phyloP scores from a whole-genome alignment of 2,797 vertebrate species.

The Pitangus sulphuratus region DNA sequence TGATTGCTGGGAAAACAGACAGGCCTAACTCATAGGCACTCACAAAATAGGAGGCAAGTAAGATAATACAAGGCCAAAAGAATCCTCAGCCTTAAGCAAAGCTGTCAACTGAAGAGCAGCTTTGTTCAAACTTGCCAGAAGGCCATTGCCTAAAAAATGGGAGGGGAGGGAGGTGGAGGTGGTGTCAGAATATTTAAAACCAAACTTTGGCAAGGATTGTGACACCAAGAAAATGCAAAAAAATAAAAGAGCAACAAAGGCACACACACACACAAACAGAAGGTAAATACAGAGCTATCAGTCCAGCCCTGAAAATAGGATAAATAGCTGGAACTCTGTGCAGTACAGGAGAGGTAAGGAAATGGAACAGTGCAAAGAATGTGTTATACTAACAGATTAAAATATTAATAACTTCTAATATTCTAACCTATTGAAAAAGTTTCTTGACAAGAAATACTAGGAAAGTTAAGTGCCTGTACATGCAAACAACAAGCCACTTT shows the following conservation, averaged over 20 bases:
- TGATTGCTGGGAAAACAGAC: constrained; percentile 79
- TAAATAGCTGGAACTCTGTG: neutral
- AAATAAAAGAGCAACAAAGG: neutral
- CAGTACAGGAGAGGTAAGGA: neutral
- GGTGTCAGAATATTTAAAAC: neutral
- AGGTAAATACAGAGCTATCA: neutral
- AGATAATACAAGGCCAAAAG: neutral
- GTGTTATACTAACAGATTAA: neutral
- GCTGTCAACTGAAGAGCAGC: neutral
- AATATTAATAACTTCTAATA: neutral
- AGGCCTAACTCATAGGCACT: neutral
- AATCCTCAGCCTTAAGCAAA: neutral
- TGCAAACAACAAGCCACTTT: neutral
- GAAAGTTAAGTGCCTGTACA: neutral
- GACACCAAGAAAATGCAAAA: neutral
- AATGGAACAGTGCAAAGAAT: neutral
- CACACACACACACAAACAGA: neutral
- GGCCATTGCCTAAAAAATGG: neutral
- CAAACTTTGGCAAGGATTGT: neutral
- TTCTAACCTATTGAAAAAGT: neutral
- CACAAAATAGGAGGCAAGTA: neutral
- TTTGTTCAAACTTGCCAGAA: neutral
- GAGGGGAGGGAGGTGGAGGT: neutral
- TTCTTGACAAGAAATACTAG: neutral
- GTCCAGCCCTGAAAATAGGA: neutral